Percentiles rank a stretch among this genome's conserved stretches.
Conservation (phyloP, 2,888 invertebrate genomes). For the Corbicula japonica region DNA sequence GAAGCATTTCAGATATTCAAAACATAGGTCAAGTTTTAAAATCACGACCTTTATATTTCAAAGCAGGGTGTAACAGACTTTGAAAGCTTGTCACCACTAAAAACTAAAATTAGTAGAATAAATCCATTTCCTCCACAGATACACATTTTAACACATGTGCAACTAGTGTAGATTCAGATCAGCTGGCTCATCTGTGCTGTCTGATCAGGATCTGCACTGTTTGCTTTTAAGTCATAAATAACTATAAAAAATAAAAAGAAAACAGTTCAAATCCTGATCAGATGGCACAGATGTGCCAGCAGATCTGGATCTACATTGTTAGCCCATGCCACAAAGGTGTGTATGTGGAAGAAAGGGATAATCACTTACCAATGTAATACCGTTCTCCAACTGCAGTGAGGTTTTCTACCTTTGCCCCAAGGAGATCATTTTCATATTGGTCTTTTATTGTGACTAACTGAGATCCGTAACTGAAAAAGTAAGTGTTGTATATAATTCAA, state of each 20-base stretch:
- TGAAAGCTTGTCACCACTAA: too few relatives aligned
- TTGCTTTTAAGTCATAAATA: not conserved
- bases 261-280: not conserved
- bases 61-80: too few relatives aligned
- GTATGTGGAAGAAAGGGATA: not conserved
- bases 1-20: not conserved
- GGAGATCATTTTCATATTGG: conserved; percentile 68
- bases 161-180: too few relatives aligned
- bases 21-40: not conserved
- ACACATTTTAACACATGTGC: too few relatives aligned
- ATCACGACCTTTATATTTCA: not conserved
- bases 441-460: conserved; percentile 70
- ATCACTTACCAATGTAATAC: conserved; percentile 32
- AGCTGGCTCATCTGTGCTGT: not conserved
- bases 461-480: conserved; percentile 70
- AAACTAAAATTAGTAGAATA: too few relatives aligned
- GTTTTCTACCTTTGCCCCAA: conserved; percentile 54
- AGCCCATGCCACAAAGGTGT: too few relatives aligned
- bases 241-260: not conserved
- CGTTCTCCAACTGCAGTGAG: not conserved
- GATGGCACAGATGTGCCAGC: too few relatives aligned
- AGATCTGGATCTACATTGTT: too few relatives aligned
- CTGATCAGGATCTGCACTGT: not conserved
- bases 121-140: too few relatives aligned
- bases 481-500: not conserved